These are phyloP conservation scores for Eueides isabella DNA, from an alignment of 1,140 invertebrate genomes.

Conservation along the genomic window DNA sequence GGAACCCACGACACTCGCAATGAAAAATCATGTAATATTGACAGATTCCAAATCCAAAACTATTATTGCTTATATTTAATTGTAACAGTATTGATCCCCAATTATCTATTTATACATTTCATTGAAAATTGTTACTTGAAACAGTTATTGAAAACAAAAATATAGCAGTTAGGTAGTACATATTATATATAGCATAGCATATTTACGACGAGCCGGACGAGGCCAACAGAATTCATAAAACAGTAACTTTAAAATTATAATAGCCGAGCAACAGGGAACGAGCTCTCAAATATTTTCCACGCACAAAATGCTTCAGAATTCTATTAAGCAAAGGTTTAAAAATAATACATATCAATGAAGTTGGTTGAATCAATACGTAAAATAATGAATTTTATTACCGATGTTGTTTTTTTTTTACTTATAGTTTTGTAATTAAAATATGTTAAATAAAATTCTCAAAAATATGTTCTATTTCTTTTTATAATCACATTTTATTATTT, in stretches of 20 bases:
- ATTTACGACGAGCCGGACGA: conserved; percentile 10
- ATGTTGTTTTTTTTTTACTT: too few relatives aligned
- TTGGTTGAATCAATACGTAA: background rate
- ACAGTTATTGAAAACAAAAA: background rate
- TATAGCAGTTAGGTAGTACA: background rate
- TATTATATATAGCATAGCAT: background rate
- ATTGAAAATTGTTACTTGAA: background rate
- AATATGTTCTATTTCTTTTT: too few relatives aligned
- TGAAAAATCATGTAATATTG: too few relatives aligned
- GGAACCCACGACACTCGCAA: too few relatives aligned
- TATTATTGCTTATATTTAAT: too few relatives aligned
- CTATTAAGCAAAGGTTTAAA: conserved; percentile 1
- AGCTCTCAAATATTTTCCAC: conserved; percentile 29
- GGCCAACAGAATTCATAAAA: conserved; percentile 37
- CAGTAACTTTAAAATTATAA: conserved; percentile 36
- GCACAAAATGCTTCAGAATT: background rate
- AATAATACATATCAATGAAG: conserved; percentile 5
- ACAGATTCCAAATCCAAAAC: too few relatives aligned
- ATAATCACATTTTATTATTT: too few relatives aligned
- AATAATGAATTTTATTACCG: background rate
- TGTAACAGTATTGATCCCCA: too few relatives aligned
- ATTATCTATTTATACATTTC: too few relatives aligned
- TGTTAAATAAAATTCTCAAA: too few relatives aligned
- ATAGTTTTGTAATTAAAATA: too few relatives aligned
- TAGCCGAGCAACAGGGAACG: conserved; percentile 24